Percentiles rank a stretch among this genome's conserved stretches.
Evolutionary conservation across 2,113 vertebrate species (phyloP).

Genomic region (Oenanthe melanoleuca): DNA sequence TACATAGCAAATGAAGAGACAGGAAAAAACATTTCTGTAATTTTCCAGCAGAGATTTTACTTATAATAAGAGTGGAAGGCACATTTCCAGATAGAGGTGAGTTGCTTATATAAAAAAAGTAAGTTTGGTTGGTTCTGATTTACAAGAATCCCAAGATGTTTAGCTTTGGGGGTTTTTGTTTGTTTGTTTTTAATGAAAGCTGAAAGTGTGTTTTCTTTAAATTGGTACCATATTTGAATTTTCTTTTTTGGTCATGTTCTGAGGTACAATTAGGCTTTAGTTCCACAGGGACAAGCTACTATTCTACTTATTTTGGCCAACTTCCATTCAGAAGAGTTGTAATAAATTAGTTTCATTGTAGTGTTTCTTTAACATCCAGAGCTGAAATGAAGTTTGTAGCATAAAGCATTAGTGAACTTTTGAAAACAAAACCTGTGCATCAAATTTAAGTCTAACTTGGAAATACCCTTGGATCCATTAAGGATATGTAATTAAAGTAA

Average conservation of each 20-base stretch:
- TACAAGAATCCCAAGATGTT: constrained; percentile 41
- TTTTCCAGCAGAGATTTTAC: constrained; percentile 68
- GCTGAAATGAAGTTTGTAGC: background rate
- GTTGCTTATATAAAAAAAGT: constrained; percentile 58
- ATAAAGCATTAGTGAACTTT: background rate
- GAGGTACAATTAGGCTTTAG: background rate
- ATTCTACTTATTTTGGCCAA: background rate
- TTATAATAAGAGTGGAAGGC: constrained; percentile 65
- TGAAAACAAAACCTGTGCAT: background rate
- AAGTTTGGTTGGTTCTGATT: constrained; percentile 62
- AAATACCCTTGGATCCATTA: background rate
- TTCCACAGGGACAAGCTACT: background rate
- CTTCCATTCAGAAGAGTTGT: background rate
- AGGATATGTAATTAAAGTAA: background rate
- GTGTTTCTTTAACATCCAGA: background rate
- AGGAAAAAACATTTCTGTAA: constrained; percentile 70
- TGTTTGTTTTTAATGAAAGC: constrained; percentile 41
- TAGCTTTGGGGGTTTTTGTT: background rate
- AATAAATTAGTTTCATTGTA: background rate
- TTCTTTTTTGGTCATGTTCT: background rate
- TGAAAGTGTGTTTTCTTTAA: constrained; percentile 41
- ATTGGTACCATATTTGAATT: constrained; percentile 7
- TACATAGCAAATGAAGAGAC: constrained; percentile 66
- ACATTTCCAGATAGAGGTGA: constrained; percentile 67
- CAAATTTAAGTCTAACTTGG: background rate